Evolutionary conservation across 2,113 vertebrate species (phyloP), one percentile per base, ranked within the genome.

Genomic region (Orientallactaga bullata): DNA sequence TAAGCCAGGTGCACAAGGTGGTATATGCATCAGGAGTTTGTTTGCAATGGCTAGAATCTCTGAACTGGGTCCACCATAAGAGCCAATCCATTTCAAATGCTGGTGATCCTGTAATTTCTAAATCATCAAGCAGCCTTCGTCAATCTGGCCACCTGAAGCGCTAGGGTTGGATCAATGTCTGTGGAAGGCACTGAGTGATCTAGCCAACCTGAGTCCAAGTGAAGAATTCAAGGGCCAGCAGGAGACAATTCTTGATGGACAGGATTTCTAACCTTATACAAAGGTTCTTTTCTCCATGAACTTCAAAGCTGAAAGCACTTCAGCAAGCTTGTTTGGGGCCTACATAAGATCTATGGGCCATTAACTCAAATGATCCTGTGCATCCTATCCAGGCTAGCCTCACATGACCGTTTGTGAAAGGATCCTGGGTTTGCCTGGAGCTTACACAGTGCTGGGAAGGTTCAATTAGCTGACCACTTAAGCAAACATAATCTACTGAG

Each of bases 401-500:
- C 83, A 2, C 21, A 4, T 32, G 58, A 79, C 24, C 12, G 24
- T 42, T 35, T 21, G 63, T 58, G 73, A 77, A 78, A 79, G 68
- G 60, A 15, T 23, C 42, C 20, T 80, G 15, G 21, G 12, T 9
- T 15, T 32, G 9, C 37, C n/a, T 26, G 58, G 23, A 5, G n/a
- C 37, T 84, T n/a, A n/a, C 71, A 51, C 51, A 28, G 55, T 60
- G 60, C 42, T 89, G 69, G 39, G 23, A 91, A 91, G 37, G 55
- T 13, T 84, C n/a, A 58, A 18, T 23, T 88, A 7, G 0, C 17
- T 8, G 61, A 87, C n/a, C 68, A 55, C 18, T 76, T 61, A 61
- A 61, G 76, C 47, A 86, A 89, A 80, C 21, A 82, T 35, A 66
- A 7, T 72, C 65, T 85, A 51, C 63, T 88, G 18, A 91, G 94